phyloP scores from a whole-genome alignment of 1,140 invertebrate genomes.

The Micrasema longulum region DNA sequence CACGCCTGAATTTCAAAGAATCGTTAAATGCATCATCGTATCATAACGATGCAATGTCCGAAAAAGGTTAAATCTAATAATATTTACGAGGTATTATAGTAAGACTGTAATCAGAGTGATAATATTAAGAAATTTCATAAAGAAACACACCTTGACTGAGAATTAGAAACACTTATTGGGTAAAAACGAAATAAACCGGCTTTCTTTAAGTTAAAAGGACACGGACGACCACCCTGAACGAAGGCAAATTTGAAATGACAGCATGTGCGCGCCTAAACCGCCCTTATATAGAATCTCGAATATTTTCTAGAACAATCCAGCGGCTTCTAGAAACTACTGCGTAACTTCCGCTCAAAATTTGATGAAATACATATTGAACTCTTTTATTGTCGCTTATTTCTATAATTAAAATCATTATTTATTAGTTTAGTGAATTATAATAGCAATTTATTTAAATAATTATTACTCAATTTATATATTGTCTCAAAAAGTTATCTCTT shows the following conservation, averaged over 20 bases:
- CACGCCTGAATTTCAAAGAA: not conserved
- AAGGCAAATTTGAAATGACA: conserved; percentile 31
- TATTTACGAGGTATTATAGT: too few species aligned
- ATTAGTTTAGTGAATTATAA: too few species aligned
- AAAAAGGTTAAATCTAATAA: too few species aligned
- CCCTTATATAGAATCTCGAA: conserved; percentile 36
- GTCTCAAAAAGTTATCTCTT: not conserved
- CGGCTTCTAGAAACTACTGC: conserved; percentile 36
- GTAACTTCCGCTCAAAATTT: conserved; percentile 33
- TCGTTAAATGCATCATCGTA: too few species aligned
- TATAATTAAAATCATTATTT: not conserved
- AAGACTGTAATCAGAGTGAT: too few species aligned
- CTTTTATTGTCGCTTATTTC: not conserved
- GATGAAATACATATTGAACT: not conserved
- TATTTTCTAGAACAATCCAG: conserved; percentile 37
- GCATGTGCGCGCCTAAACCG: conserved; percentile 35
- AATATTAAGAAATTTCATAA: not conserved
- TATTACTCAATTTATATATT: not conserved
- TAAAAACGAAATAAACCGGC: conserved; percentile 4
- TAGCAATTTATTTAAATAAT: not conserved
- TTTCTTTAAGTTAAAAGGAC: not conserved
- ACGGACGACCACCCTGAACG: not conserved
- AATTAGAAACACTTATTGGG: not conserved
- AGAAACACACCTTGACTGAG: conserved; percentile 9
- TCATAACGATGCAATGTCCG: too few species aligned